Conservation (phyloP, 2,113 vertebrate genomes). For the Strigops habroptila region DNA sequence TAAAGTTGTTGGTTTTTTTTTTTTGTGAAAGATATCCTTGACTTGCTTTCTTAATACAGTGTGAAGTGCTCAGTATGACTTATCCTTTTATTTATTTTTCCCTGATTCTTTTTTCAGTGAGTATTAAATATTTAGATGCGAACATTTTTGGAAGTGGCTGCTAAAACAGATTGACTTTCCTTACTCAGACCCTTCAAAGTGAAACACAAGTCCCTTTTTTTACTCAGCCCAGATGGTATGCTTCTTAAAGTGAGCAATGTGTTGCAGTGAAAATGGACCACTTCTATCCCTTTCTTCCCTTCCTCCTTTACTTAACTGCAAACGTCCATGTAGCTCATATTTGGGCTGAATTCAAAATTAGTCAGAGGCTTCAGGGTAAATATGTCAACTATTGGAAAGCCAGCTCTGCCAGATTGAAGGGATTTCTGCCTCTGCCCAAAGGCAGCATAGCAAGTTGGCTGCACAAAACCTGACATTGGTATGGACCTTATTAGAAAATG, state of each 20-base stretch:
- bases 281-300: constrained; percentile 3
- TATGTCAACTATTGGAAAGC: constrained; percentile 46
- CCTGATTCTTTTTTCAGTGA: not conserved
- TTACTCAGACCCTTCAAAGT: not conserved
- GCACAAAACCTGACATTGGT: not conserved
- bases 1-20: not conserved
- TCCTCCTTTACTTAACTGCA: constrained; percentile 46
- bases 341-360: constrained; percentile 57
- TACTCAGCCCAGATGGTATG: constrained; percentile 52
- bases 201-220: not conserved
- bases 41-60: not conserved
- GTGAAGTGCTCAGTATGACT: not conserved
- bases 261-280: constrained; percentile 48
- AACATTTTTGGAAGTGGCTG: constrained; percentile 10
- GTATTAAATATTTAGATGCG: constrained; percentile 38
- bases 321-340: not conserved
- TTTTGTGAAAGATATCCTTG: not conserved
- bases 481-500: not conserved
- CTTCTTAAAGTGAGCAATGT: constrained; percentile 67
- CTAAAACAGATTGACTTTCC: constrained; percentile 7
- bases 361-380: constrained; percentile 46
- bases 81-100: not conserved
- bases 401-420: not conserved
- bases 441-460: not conserved
- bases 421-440: constrained; percentile 35